phyloP scores from a whole-genome alignment of 2,113 vertebrate species.

The Erythrocebus patas region DNA sequence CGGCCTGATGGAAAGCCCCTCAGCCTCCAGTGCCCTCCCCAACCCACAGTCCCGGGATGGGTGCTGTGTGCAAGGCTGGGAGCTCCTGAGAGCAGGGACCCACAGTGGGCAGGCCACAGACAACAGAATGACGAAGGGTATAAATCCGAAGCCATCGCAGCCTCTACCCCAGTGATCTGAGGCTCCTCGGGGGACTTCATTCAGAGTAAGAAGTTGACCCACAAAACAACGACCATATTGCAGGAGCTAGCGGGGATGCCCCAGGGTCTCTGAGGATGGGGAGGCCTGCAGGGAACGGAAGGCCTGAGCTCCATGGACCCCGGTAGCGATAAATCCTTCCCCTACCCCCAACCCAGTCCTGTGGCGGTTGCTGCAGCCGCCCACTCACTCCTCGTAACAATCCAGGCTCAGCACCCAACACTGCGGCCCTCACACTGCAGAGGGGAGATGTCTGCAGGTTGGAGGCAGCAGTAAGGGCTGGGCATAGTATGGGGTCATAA shows the following conservation, averaged over 20 bases:
- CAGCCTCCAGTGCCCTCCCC: not conserved
- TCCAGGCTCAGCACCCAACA: not conserved
- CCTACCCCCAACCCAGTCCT: not conserved
- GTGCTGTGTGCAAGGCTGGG: not conserved
- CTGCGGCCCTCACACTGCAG: not conserved
- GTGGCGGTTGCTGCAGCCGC: not conserved
- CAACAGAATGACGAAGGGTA: not conserved
- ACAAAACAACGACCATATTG: not conserved
- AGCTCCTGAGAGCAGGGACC: not conserved
- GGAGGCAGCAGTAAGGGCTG: not conserved
- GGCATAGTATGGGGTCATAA: not conserved
- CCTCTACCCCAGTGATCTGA: too few relatives aligned
- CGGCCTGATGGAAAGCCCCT: not conserved
- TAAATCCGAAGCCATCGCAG: not conserved
- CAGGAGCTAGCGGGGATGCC: fast-evolving
- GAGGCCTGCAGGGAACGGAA: not conserved
- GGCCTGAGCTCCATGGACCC: not conserved
- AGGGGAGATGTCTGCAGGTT: not conserved
- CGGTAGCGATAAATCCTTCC: not conserved
- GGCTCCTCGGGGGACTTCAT: not conserved
- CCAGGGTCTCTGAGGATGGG: not conserved
- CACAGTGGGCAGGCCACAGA: not conserved
- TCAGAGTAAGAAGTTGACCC: not conserved
- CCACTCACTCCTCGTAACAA: not conserved
- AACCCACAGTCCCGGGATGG: fast-evolving